Conservation (phyloP, 2,888 invertebrate species). For the Idaea aversata region DNA sequence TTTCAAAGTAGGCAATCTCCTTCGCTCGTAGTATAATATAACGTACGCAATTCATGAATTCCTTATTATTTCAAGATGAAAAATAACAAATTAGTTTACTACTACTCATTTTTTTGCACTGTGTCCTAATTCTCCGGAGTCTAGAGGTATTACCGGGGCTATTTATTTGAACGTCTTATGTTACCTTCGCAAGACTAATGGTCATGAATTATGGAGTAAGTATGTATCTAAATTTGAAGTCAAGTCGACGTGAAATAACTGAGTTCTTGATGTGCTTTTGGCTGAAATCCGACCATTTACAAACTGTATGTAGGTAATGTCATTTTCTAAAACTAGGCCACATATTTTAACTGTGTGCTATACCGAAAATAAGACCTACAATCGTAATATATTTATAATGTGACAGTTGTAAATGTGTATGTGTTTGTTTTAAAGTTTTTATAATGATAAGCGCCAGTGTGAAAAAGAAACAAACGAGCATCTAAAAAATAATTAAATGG, state of each 20-base stretch:
- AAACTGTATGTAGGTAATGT: conserved; percentile 3
- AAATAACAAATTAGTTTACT: background rate
- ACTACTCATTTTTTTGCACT: background rate
- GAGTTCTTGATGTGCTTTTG: conserved; percentile 18
- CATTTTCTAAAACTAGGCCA: background rate
- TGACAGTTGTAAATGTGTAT: no score
- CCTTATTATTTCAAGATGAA: background rate
- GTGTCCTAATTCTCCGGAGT: background rate
- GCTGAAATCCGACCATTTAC: background rate
- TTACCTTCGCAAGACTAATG: conserved; percentile 42
- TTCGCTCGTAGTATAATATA: no score
- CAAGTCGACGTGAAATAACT: conserved; percentile 32
- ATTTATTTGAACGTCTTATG: conserved; percentile 31
- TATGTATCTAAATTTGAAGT: conserved; percentile 30
- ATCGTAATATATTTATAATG: no score
- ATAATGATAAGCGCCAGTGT: no score
- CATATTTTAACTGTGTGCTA: no score
- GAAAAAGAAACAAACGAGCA: no score
- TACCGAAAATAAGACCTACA: no score
- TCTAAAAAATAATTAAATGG: no score
- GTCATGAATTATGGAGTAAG: conserved; percentile 56
- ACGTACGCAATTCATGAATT: background rate
- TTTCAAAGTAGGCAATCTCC: no score
- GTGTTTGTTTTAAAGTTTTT: no score
- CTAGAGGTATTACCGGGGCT: conserved; percentile 22